phyloP scores from a whole-genome alignment of 2,888 invertebrate species.

The Callyntrura sp. region DNA sequence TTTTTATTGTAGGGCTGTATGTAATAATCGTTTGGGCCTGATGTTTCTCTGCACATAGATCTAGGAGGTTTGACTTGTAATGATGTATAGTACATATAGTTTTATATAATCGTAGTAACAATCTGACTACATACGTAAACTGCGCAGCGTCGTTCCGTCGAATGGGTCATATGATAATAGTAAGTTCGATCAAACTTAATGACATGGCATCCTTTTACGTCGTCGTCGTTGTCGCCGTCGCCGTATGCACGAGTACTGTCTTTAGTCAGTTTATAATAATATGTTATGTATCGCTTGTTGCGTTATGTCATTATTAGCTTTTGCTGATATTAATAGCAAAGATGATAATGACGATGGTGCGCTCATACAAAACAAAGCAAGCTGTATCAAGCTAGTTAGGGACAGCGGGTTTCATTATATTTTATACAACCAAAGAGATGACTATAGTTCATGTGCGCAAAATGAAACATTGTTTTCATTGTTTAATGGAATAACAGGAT shows the following conservation, averaged over 20 bases:
- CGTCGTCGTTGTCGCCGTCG: too few species aligned
- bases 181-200: too few species aligned
- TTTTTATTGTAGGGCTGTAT: conserved; percentile 15
- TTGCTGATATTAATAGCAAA: background rate
- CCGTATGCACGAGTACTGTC: background rate
- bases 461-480: conserved; percentile 6
- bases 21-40: conserved; percentile 60
- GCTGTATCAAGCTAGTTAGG: background rate
- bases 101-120: background rate
- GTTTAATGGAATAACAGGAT: background rate
- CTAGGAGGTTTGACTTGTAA: background rate
- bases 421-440: conserved; percentile 5
- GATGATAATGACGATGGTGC: background rate
- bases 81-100: background rate
- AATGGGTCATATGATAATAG: too few species aligned
- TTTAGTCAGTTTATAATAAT: background rate
- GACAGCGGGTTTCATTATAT: conserved; percentile 13
- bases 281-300: conserved; percentile 1
- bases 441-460: background rate
- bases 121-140: background rate
- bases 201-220: too few species aligned
- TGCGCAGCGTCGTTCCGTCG: background rate
- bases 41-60: conserved; percentile 31
- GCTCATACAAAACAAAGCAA: background rate
- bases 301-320: background rate